Evolutionary conservation across 2,888 invertebrate species (phyloP), one percentile per base, ranked within the genome.

Genomic region (Plebejus anna): DNA sequence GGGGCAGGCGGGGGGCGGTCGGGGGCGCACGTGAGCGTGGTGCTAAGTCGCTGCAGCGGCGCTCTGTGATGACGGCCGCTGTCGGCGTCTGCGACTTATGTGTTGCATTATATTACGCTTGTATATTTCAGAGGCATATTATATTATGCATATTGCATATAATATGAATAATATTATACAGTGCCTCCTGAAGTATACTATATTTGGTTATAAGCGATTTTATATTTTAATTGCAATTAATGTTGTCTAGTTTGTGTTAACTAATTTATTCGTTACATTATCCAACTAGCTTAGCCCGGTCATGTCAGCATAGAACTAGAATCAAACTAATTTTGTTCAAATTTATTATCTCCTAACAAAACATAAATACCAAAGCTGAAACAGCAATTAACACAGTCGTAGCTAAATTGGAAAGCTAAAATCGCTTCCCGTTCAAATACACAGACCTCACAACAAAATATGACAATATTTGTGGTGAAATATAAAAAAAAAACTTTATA

Each of bases 371-470:
- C 32, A 66, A 66, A 66, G 13, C 66, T 32, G 66, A 11, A 66
- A 36, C 66, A 36, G 32, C 32, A 66, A 66, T 66, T 32, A 36
- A 36, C 66, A 66, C 66, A 66, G 32, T 66, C 32, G 28, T 61
- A 61, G 79, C 80, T 79, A 80, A 81, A 79, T 75, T 47, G 36
- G 59, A 75, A 73, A 51, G 16, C 32, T 9, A 32, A 76, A 76
- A 70, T n/a, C 47, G 22, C 11, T 75, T 76, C 76, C 28, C 55
- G 57, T 55, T 71, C 22, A 22, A 76, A 76, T 28, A 76, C 13
- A 32, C 73, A 73, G 16, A 55, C n/a, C 57, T 59, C 47, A 42
- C 47, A 9, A 47, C 59, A 76, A 22, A 76, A 70, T 16, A 57
- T 28, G 71, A 76, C 61, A 76, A 76, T 72, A 47, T 22, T 61